Evolutionary conservation across 53 echinoderm and acorn worm genomes (phyloP).

Genomic region (Patiria pectinifera): DNA sequence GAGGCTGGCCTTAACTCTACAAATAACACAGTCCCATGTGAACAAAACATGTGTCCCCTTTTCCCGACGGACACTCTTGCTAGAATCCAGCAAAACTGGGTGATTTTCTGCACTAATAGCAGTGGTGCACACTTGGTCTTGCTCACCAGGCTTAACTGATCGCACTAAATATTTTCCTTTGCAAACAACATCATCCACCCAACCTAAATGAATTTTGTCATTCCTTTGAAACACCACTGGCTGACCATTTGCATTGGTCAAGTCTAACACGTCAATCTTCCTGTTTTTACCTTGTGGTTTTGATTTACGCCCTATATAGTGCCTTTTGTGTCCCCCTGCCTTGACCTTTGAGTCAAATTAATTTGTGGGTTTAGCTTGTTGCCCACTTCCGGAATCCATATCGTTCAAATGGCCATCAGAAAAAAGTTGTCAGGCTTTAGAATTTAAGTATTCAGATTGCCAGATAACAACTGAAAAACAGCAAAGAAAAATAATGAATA

Average conservation of each 20-base stretch:
- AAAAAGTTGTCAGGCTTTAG: too few relatives aligned
- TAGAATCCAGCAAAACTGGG: not conserved
- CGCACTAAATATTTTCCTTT: not conserved
- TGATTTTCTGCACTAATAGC: not conserved
- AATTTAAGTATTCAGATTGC: too few relatives aligned
- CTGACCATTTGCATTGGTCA: not conserved
- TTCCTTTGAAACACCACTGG: not conserved
- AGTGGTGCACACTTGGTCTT: not conserved
- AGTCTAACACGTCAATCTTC: not conserved
- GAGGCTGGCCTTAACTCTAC: not conserved
- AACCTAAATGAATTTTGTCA: not conserved
- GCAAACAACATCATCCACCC: not conserved
- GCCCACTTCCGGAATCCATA: too few relatives aligned
- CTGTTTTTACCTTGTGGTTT: not conserved
- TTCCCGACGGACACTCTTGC: not conserved
- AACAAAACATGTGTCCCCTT: not conserved
- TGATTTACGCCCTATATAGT: not conserved
- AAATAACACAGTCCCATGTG: constrained; percentile 1
- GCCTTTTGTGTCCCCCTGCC: not conserved
- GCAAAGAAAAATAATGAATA: too few relatives aligned
- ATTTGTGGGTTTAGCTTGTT: not conserved
- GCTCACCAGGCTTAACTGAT: not conserved
- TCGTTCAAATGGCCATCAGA: too few relatives aligned
- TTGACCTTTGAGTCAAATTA: not conserved
- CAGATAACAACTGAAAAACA: too few relatives aligned